Conservation (phyloP, 2,888 invertebrate species). For the Drosophila cognata region DNA sequence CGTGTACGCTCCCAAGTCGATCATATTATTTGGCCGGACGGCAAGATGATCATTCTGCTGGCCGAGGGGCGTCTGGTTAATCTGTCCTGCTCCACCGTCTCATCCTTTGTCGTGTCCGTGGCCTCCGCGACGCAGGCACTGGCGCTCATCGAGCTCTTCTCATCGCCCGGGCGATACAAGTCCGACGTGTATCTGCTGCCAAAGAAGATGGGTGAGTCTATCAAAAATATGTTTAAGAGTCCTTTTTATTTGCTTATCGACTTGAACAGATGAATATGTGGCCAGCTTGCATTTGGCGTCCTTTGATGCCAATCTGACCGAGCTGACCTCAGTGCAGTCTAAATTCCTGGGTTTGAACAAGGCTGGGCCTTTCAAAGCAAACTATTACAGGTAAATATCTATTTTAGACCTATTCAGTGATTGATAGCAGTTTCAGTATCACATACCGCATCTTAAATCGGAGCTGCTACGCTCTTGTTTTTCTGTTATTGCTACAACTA, state of each 20-base stretch:
- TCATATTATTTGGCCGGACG: slow-evolving; percentile 98
- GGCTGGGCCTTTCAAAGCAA: slow-evolving; percentile 98
- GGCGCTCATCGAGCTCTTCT: slow-evolving; percentile 98
- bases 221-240: background rate
- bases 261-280: slow-evolving; percentile 94
- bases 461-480: background rate
- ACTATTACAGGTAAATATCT: slow-evolving; percentile 93
- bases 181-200: slow-evolving; percentile 97
- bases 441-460: background rate
- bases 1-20: slow-evolving; percentile 98
- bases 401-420: background rate
- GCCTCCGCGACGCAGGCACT: slow-evolving; percentile 98
- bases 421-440: background rate
- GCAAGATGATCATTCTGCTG: slow-evolving; percentile 95
- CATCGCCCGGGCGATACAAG: slow-evolving; percentile 96
- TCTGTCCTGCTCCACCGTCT: slow-evolving; percentile 96
- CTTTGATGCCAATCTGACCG: slow-evolving; percentile 98
- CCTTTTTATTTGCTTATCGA: background rate
- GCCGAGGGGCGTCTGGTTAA: slow-evolving; percentile 98
- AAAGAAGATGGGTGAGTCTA: slow-evolving; percentile 95
- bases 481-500: background rate
- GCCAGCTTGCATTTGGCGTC: slow-evolving; percentile 97
- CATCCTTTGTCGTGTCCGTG: slow-evolving; percentile 98
- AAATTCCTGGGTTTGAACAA: slow-evolving; percentile 98
- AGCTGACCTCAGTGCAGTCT: slow-evolving; percentile 96